A percentile compares a stretch with the other conserved stretches of the same genome.
Conservation (phyloP, 2,888 invertebrate species). For the Cryptocephalus primarius region DNA sequence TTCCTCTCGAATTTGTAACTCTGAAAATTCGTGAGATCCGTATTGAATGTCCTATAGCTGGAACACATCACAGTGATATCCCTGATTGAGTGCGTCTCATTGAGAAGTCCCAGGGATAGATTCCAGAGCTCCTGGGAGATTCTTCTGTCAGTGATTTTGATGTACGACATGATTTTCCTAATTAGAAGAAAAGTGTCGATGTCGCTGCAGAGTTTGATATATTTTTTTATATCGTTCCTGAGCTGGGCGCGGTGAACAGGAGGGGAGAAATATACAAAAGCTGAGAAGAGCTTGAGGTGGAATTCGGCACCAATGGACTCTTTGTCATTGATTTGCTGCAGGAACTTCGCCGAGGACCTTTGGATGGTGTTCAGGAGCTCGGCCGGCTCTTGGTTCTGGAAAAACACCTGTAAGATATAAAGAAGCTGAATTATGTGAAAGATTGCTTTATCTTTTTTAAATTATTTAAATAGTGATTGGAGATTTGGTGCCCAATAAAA, state of each 20-base stretch:
- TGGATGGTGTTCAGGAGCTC: conserved; percentile 35
- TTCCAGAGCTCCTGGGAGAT: conserved; percentile 41
- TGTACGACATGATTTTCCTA: conserved; percentile 36
- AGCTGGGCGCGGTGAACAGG: conserved; percentile 36
- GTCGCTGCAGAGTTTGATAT: conserved; percentile 26
- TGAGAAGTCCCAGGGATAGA: conserved; percentile 30
- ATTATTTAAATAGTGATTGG: neutral
- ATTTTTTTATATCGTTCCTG: conserved; percentile 29
- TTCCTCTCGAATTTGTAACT: conserved; percentile 38
- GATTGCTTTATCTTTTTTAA: neutral
- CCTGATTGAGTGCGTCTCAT: conserved; percentile 21
- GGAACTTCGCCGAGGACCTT: conserved; percentile 30
- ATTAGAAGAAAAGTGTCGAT: conserved; percentile 28
- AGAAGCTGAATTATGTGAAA: neutral
- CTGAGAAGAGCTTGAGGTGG: conserved; percentile 35
- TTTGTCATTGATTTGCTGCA: conserved; percentile 28
- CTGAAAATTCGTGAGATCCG: conserved; percentile 42
- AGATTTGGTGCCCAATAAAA: too few relatives aligned
- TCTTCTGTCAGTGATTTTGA: conserved; percentile 39
- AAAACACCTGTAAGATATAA: conserved; percentile 30
- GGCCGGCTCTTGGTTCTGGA: conserved; percentile 42
- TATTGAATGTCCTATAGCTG: conserved; percentile 45
- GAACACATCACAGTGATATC: conserved; percentile 36
- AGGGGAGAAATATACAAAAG: conserved; percentile 36
- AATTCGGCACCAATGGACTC: conserved; percentile 12